Evolutionary conservation across 2,797 vertebrate genomes (phyloP).

Genomic region (Podargus strigoides): DNA sequence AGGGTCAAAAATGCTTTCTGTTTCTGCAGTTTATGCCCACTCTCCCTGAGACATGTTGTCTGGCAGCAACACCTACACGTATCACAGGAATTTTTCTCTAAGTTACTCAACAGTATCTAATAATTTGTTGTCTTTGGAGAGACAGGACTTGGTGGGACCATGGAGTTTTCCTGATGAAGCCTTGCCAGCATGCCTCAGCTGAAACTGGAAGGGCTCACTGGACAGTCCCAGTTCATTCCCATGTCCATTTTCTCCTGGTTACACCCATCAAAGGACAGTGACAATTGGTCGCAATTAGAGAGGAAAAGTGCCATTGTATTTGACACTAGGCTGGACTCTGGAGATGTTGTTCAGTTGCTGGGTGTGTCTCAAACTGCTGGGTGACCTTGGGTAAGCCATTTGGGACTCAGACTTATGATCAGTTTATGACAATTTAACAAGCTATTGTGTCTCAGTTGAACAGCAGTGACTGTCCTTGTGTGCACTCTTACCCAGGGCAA

Average conservation of each 20-base stretch:
- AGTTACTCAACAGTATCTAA: neutral
- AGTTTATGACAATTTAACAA: slow-evolving; percentile 64
- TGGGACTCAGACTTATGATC: slow-evolving; percentile 58
- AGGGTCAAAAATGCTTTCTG: neutral
- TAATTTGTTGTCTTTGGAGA: neutral
- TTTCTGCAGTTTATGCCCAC: neutral
- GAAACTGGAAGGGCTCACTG: neutral
- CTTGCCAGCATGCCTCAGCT: neutral
- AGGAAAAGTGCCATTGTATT: slow-evolving; percentile 48
- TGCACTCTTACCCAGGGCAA: slow-evolving; percentile 55
- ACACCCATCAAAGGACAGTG: slow-evolving; percentile 12
- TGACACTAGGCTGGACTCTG: slow-evolving; percentile 16
- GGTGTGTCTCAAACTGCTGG: slow-evolving; percentile 56
- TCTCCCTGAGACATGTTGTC: neutral
- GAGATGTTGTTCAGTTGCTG: slow-evolving; percentile 32
- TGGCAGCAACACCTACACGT: neutral
- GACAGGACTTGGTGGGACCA: neutral
- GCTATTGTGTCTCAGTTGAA: slow-evolving; percentile 63
- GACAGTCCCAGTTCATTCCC: neutral
- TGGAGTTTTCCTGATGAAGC: neutral
- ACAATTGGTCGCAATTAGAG: slow-evolving; percentile 42
- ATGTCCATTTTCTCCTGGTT: slow-evolving; percentile 15
- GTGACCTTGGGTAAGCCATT: slow-evolving; percentile 59
- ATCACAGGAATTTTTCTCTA: neutral
- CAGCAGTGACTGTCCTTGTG: slow-evolving; percentile 52